Conservation (phyloP, 1,140 invertebrate species). For the Drosophila sulfurigaster region DNA sequence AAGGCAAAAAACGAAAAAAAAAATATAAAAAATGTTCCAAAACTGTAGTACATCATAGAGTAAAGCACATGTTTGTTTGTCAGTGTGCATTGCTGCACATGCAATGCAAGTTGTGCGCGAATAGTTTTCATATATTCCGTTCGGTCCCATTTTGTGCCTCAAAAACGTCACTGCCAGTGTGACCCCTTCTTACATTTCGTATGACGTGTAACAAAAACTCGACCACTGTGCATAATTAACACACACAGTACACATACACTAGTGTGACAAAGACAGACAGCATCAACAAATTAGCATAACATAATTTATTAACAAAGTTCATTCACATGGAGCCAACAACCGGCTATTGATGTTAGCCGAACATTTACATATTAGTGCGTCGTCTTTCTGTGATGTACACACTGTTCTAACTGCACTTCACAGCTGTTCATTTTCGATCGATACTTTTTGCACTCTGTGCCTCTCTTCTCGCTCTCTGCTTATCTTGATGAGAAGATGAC, state of each 20-base stretch:
- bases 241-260: not conserved
- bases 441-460: not conserved
- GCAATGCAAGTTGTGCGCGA: conserved; percentile 1
- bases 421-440: conserved; percentile 18
- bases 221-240: conserved; percentile 26
- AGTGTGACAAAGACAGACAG: not conserved
- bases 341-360: not conserved
- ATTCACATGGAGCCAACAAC: conserved; percentile 32
- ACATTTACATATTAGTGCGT: conserved; percentile 23
- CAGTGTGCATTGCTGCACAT: not conserved
- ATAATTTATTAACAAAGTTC: conserved; percentile 53
- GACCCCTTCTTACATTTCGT: conserved; percentile 14
- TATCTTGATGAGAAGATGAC: conserved; percentile 11
- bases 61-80: conserved; percentile 17
- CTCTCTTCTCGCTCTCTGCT: conserved; percentile 7
- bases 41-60: not conserved
- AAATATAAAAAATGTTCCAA: not conserved
- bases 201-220: conserved; percentile 38
- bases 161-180: conserved; percentile 29
- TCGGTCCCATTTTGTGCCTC: not conserved
- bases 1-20: not conserved
- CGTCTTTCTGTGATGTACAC: not conserved
- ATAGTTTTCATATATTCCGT: conserved; percentile 7
- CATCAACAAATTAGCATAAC: conserved; percentile 38
- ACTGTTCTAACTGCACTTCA: conserved; percentile 2